Evolutionary conservation across 1,140 invertebrate species (phyloP).

Genomic region (Apolygus lucorum): DNA sequence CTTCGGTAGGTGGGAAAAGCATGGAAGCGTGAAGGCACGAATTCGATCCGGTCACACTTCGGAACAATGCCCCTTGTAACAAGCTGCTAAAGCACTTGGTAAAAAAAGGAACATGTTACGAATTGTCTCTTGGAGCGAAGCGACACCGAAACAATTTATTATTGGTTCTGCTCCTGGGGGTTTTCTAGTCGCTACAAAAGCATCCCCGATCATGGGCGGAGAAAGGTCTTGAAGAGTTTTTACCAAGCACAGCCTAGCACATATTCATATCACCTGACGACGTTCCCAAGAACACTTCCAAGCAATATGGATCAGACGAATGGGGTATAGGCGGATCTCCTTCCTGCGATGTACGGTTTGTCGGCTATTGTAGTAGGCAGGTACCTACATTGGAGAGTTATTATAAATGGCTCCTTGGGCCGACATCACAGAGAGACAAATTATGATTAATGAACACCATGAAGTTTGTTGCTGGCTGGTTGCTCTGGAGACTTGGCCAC

Average conservation of each 20-base stretch:
- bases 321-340: too few species aligned
- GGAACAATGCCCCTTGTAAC: constrained; percentile 22
- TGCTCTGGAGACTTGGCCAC: too few species aligned
- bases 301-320: too few species aligned
- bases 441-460: too few species aligned
- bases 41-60: constrained; percentile 16
- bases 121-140: constrained; percentile 22
- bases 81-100: constrained; percentile 7
- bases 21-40: constrained; percentile 5
- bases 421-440: too few species aligned
- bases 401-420: too few species aligned
- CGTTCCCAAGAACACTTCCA: too few species aligned
- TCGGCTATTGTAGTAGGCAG: too few species aligned
- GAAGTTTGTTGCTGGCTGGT: too few species aligned
- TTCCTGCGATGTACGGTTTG: too few species aligned
- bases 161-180: constrained; percentile 22
- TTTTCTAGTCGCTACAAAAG: constrained; percentile 12
- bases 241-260: constrained; percentile 27
- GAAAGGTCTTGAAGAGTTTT: constrained; percentile 15
- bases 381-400: too few species aligned
- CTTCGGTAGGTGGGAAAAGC: constrained; percentile 21
- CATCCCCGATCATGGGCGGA: background rate
- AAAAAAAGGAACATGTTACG: constrained; percentile 28
- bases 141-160: constrained; percentile 28
- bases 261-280: constrained; percentile 26